Percentiles rank a stretch among this genome's conserved stretches.
These are phyloP conservation scores for Oxyura jamaicensis DNA, from an alignment of 2,113 vertebrate species.

Conservation along the genomic window DNA sequence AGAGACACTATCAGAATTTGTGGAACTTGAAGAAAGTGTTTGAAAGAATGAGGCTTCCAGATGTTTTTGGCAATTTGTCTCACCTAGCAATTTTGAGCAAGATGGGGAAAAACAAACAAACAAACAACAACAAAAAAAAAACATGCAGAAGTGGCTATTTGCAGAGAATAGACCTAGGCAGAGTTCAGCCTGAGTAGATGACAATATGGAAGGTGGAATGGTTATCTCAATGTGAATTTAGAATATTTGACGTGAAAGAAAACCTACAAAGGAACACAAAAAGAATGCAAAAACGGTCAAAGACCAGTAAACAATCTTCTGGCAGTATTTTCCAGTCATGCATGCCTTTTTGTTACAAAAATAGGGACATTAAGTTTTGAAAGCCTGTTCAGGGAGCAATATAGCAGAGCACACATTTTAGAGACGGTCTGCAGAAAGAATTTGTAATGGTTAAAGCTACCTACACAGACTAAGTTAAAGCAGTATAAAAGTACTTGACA, in stretches of 20 bases:
- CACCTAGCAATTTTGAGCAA: background rate
- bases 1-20: background rate
- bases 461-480: background rate
- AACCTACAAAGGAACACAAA: background rate
- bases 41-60: background rate
- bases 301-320: background rate
- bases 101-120: too few relatives aligned
- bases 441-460: background rate
- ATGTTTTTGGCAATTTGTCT: background rate
- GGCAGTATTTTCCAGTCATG: background rate
- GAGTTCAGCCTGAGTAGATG: background rate
- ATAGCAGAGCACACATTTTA: background rate
- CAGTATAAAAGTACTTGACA: background rate
- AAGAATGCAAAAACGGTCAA: background rate
- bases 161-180: background rate
- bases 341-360: background rate
- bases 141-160: background rate
- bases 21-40: background rate
- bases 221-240: background rate
- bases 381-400: background rate
- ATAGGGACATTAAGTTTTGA: background rate
- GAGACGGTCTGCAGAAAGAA: background rate
- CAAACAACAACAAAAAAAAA: background rate
- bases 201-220: background rate
- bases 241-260: background rate